These are phyloP conservation scores for Drosophila trapezifrons DNA, from an alignment of 1,140 invertebrate species.

Conservation along the genomic window DNA sequence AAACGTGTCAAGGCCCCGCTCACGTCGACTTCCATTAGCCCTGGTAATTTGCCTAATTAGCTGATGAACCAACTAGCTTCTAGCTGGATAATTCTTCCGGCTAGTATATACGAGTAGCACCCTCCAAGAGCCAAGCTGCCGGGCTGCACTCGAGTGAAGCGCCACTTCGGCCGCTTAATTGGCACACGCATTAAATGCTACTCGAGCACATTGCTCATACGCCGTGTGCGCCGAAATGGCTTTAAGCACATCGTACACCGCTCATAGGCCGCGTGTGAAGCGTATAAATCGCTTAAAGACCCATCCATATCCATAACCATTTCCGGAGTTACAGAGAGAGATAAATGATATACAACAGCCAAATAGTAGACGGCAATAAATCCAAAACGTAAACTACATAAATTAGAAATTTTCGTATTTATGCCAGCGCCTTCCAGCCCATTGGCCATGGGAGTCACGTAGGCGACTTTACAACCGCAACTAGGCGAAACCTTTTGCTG, in stretches of 20 bases:
- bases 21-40: conserved; percentile 38
- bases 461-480: conserved; percentile 71
- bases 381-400: conserved; percentile 79
- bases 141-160: conserved; percentile 57
- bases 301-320: conserved; percentile 56
- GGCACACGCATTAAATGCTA: conserved; percentile 63
- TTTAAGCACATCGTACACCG: conserved; percentile 50
- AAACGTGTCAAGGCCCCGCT: conserved; percentile 43
- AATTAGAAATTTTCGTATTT: conserved; percentile 74
- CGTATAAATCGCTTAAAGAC: conserved; percentile 43
- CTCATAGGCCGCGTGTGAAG: conserved; percentile 17
- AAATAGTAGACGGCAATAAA: conserved; percentile 71
- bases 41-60: conserved; percentile 51
- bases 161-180: conserved; percentile 65
- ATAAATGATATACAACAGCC: conserved; percentile 53
- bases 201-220: conserved; percentile 62
- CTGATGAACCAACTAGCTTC: conserved; percentile 34
- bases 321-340: conserved; percentile 2
- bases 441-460: conserved; percentile 66
- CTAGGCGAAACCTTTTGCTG: conserved; percentile 80
- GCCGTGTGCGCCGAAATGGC: conserved; percentile 32
- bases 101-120: background rate
- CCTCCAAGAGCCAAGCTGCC: conserved; percentile 35
- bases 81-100: conserved; percentile 10
- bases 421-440: conserved; percentile 47